Evolutionary conservation across 2,113 vertebrate genomes (phyloP), one percentile per base, ranked within the genome.

Genomic region (Lutjanus erythropterus): DNA sequence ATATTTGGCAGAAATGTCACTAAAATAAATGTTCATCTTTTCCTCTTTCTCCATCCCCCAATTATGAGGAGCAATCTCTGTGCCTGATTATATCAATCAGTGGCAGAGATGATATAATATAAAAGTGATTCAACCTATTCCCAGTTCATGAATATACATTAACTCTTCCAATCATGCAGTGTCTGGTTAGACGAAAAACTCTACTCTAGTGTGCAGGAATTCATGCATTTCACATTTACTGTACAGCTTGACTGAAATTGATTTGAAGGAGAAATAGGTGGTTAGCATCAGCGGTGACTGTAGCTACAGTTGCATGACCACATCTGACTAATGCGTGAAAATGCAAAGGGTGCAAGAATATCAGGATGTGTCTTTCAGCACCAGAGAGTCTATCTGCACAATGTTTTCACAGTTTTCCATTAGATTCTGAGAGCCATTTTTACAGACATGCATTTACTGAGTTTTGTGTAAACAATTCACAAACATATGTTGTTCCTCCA

Each of bases 121-220:
- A 70, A 75, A 81, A 84, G 42, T 50, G 41, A 85, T 42, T 71
- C 80, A 75, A 78, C 66, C 77, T 86, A 85, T 82, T 91, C 88
- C 91, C 91, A 87, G 14, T 53, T 79, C 91, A 86, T 91, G 89
- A 88, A 91, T 90, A 91, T 82, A 80, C 87, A 91, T 89, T 46
- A 73, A 70, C 66, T 75, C 58, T 19, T 67, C 53, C 72, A 80
- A 74, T 81, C 81, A 86, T 65, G 64, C 23, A n/a, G 67, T 70
- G 59, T 21, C 53, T 68, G 39, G 16, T 59, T 72, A 16, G 42
- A 33, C 31, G 15, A 0, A 19, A 65, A 65, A 77, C 37, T 25
- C 31, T 25, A 62, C 23, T 25, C 31, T 25, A 62, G 27, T 19
- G 61, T 65, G 56, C 44, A 77, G 46, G 42, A 86, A 72, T 50